A percentile compares a stretch with the other conserved stretches of the same genome.
phyloP scores from a whole-genome alignment of 2,113 vertebrate species.

The Todiramphus chloris region DNA sequence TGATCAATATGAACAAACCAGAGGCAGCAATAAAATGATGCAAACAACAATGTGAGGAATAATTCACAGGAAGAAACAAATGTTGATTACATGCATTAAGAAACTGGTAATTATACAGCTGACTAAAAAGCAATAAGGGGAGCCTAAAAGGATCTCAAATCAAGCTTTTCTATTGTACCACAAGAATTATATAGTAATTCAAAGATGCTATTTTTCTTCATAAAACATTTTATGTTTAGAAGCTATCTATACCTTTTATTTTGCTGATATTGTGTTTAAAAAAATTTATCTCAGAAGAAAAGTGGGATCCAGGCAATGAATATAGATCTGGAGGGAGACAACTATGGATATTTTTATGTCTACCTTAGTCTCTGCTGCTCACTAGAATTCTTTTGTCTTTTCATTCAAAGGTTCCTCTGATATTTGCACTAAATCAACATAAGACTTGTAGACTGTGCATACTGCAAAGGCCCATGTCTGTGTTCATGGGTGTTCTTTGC shows the following conservation, averaged over 20 bases:
- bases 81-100: background rate
- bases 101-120: background rate
- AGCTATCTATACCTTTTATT: background rate
- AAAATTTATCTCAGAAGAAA: rapidly evolving
- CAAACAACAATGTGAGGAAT: background rate
- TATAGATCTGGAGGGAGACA: background rate
- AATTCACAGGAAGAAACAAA: background rate
- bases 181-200: background rate
- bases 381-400: background rate
- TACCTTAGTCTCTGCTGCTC: background rate
- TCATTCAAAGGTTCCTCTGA: background rate
- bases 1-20: background rate
- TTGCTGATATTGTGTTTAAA: background rate
- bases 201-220: background rate
- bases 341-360: background rate
- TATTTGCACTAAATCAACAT: background rate
- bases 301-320: background rate
- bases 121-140: background rate
- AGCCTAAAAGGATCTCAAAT: background rate
- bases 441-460: background rate
- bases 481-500: background rate
- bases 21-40: background rate
- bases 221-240: background rate
- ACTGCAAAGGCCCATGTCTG: background rate
- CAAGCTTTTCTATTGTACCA: background rate